Base-by-base conservation (phyloP, 1,140 invertebrate genomes). In the Neodiprion fabricii region DNA sequence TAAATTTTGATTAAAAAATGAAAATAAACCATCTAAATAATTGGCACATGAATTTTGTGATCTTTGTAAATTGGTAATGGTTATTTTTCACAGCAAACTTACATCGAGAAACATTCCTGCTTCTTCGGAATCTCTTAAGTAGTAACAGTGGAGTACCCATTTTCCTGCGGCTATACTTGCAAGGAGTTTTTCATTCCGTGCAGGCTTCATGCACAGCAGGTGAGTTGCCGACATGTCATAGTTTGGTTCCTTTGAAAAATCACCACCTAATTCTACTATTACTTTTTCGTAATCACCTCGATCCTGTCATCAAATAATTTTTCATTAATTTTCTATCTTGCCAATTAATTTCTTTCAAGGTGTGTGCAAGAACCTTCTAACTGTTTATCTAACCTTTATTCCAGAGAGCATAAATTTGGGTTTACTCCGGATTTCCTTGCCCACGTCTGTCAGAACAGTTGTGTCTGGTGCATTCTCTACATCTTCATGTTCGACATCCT, bases 101-200 rank as follows among this genome's bases (percentile, higher is more conserved):
- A 94, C 93, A 81, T 92, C 84, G 8, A 97, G 81, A 80, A 97
- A 96, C 72, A 81, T 80, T 0, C 91, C 91, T 14, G 90, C 89
- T 48, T 89, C 82, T 21, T 91, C 83, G 72, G 93, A 95, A 67
- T 92, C 90, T 12, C 92, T 90, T 9, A 97, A 86, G 82, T 96
- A 98, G 0, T 91, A 91, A 1, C 92, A 91, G 82, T 96, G 94
- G 9, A 98, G 84, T 2, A 98, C 90, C 96, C 96, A 97, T 82
- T 95, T 95, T 40, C 97, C 96, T 0, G 94, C 90, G 0, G 96
- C 96, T 53, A 98, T 92, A 78, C 93, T 93, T 3, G 93, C 92
- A 2, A 98, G 88, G 85, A 95, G 91, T 87, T 97, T 97, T 89
- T 98, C 96, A 83, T 95, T 97, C 77, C 95, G 91, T 14, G 91